Base-by-base conservation (phyloP, 2,888 invertebrate species). In the Neria commutata region DNA sequence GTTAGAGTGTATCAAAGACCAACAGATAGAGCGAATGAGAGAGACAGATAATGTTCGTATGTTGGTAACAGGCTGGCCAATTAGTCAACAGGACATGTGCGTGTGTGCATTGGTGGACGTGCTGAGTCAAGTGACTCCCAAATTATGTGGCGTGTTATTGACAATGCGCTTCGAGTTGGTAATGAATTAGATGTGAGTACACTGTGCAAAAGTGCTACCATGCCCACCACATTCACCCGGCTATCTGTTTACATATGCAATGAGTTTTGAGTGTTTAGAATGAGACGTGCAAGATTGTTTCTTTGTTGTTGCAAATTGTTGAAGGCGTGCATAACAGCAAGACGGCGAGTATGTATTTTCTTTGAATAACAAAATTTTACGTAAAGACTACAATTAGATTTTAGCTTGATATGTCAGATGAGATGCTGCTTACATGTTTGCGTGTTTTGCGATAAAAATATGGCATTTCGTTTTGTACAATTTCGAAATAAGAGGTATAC, bases 361-460 rank as follows among this genome's bases (percentile, higher is more conserved):
- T 37, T 37, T 10, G n/a, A 37, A 19, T 21, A 42, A 42, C 42
- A 6, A 29, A 6, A 29, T 29, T 29, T n/a, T n/a, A n/a, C n/a
- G n/a, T n/a, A n/a, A n/a, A n/a, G n/a, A n/a, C n/a, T n/a, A n/a
- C n/a, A 42, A 6, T 42, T 19, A 37, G 4, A 37, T 37, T 37
- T 37, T 14, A 14, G 6, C 21, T 17, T 42, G 42, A 19, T n/a
- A n/a, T n/a, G n/a, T n/a, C n/a, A n/a, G n/a, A 19, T 42, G 17
- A 14, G 29, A 46, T 63, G 67, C 72, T 71, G 70, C 71, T 73
- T 71, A 73, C 73, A 71, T 71, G 58, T 42, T 37, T 61, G 58
- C 26, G 53, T 63, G 57, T 49, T 42, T 60, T 54, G 40, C 59
- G 54, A 21, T 49, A 42, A 42, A n/a, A 42, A 42, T 42, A 42